These are phyloP conservation scores for Scortum barcoo DNA, from an alignment of 2,113 vertebrate species.

Conservation along the genomic window DNA sequence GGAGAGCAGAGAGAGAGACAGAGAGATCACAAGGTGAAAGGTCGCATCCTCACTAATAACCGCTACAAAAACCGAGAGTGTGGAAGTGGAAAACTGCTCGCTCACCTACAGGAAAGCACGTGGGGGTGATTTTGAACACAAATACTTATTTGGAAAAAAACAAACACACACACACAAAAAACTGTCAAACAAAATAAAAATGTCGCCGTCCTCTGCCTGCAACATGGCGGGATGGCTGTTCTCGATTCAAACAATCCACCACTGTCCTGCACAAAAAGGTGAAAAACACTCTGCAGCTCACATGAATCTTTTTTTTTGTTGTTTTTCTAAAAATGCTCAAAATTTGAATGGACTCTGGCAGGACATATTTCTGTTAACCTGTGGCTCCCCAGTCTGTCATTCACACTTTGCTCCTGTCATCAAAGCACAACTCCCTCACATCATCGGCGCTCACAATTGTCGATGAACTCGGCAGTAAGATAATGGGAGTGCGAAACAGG, in stretches of 20 bases:
- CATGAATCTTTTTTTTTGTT: background rate
- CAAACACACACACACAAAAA: too few relatives aligned
- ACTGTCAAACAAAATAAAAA: too few relatives aligned
- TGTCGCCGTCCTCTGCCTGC: background rate
- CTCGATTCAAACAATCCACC: conserved; percentile 27
- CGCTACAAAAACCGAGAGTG: conserved; percentile 48
- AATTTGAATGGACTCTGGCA: background rate
- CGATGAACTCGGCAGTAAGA: background rate
- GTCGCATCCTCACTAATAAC: conserved; percentile 68
- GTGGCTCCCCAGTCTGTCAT: background rate
- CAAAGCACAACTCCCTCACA: background rate
- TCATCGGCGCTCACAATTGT: background rate
- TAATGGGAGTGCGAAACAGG: background rate
- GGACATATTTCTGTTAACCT: background rate
- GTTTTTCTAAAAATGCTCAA: background rate
- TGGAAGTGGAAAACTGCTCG: conserved; percentile 16
- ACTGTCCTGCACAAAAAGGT: conserved; percentile 10
- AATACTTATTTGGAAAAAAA: too few relatives aligned
- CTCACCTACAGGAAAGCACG: background rate
- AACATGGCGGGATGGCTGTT: conserved; percentile 25
- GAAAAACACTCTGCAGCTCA: background rate
- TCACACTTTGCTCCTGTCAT: background rate
- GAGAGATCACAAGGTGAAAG: conserved; percentile 61
- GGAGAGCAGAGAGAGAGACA: background rate
- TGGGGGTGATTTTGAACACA: background rate